Base-by-base conservation (phyloP, 2,113 vertebrate species). In the Rissa tridactyla region DNA sequence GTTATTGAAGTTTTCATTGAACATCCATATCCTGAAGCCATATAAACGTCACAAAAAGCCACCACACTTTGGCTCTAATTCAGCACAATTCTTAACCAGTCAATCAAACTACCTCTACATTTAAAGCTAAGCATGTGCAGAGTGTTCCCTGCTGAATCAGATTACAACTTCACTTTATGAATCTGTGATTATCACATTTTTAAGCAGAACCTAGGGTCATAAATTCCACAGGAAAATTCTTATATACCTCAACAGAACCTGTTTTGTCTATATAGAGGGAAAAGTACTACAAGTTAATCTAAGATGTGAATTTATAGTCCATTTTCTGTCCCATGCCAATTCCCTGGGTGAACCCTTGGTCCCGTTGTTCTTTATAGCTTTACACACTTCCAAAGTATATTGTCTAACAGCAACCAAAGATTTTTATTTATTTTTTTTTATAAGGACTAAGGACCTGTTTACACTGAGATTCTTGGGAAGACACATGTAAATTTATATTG, bases 1-100 rank as follows among this genome's bases (percentile, higher is more conserved):
- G 62, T 89, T 81, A 86, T 1, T 51, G 73, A 88, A 88, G 62
- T 91, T 94, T 97, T 92, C 92, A 69, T 73, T 95, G 94, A 97
- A 94, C 73, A 81, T 76, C 52, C 26, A 0, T 90, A 72, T 75
- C 88, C 76, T 77, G 58, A 82, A 73, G 76, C 76, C 65, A 76
- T 89, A 92, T 73, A 81, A 86, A 94, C 93, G 96, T 90, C 92
- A 95, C 38, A 61, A 81, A 93, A 90, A 94, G 70, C 55, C 95
- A 80, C 9, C 4, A 27, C 25, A 52, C 82, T 97, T 82, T 61
- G 90, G 52, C 79, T 90, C 12, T 26, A 10, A 86, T 91, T 95
- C 83, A 96, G 57, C 40, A 86, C 72, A 95, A 81, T 79, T 77
- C 57, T 84, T 62, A 90, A 84, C n/a, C 57, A 86, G 88, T 90